A percentile compares a stretch with the other conserved stretches of the same genome.
Evolutionary conservation across 2,113 vertebrate species (phyloP).

Genomic region (Plecturocebus donacophilus): DNA sequence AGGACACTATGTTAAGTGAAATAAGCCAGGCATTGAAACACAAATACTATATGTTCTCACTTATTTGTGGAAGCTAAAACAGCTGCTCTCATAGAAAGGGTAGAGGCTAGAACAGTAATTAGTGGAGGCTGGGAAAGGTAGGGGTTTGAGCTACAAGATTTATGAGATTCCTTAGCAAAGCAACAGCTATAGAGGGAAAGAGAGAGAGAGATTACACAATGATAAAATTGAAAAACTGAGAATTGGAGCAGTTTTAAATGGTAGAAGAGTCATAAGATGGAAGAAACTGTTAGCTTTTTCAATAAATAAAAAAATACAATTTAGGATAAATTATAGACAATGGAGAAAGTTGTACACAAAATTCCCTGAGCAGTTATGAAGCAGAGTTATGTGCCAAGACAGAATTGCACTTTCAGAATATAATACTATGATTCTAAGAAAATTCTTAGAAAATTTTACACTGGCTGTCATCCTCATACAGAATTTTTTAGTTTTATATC

Average conservation of each 20-base stretch:
- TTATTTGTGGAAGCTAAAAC: not conserved
- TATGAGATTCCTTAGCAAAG: not conserved
- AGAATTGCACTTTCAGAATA: not conserved
- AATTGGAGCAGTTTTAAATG: not conserved
- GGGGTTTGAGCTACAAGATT: not conserved
- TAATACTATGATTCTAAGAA: not conserved
- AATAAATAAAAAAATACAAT: not conserved
- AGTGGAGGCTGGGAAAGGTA: not conserved
- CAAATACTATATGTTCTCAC: not conserved
- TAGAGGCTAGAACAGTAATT: not conserved
- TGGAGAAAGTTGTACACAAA: not conserved
- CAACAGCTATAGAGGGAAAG: not conserved
- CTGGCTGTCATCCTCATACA: not conserved
- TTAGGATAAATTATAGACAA: not conserved
- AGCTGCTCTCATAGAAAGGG: not conserved
- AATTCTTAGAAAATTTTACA: slow-evolving; percentile 49
- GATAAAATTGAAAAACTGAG: not conserved
- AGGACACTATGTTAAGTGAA: not conserved
- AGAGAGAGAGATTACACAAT: not conserved
- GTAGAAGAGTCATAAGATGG: not conserved
- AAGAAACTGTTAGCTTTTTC: not conserved
- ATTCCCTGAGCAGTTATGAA: not conserved
- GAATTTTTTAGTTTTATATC: slow-evolving; percentile 9
- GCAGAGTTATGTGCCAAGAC: not conserved
- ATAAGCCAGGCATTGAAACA: not conserved